Evolutionary conservation across 2,888 invertebrate genomes (phyloP), one percentile per base, ranked within the genome.

Genomic region (Cyclophora albipunctata): DNA sequence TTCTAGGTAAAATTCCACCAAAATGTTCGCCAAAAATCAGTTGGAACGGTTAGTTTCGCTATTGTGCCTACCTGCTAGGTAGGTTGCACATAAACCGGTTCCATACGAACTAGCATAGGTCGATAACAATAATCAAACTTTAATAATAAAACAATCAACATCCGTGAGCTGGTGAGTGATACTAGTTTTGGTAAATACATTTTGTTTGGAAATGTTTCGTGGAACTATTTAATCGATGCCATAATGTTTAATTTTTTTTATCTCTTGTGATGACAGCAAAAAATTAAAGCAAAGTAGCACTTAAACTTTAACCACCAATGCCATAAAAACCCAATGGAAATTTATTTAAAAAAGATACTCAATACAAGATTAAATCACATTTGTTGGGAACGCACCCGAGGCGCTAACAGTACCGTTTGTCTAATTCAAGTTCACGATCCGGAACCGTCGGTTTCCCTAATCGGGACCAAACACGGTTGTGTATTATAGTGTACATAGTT

Each of bases 371-470:
- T 37, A 4, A 5, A 37, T 37, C 37, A 37, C 4, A 37, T 37
- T 37, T 4, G 37, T 60, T 45, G 45, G 58, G 52, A 54, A 67
- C 60, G 64, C 67, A 65, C 55, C 55, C 47, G 50, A 62, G 58
- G 61, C 64, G 64, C 51, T 73, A 73, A 73, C 67, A 68, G 67
- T 64, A 61, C 57, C 66, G 59, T 67, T 70, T 67, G 72, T 64
- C 53, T 53, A 57, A 62, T 55, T 60, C 62, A 64, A 61, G 66
- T 48, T 63, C 67, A 71, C 66, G 62, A 64, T 58, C 73, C 77
- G 77, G 75, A 79, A 78, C 75, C 71, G 75, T 73, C 63, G 71
- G 73, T 70, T 72, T 71, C 63, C 68, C 62, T 75, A 76, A 76
- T 73, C 67, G 68, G 68, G 68, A 77, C 75, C 74, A 75, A 78